phyloP scores from a whole-genome alignment of 2,888 invertebrate genomes.

The Nudaria mundana region DNA sequence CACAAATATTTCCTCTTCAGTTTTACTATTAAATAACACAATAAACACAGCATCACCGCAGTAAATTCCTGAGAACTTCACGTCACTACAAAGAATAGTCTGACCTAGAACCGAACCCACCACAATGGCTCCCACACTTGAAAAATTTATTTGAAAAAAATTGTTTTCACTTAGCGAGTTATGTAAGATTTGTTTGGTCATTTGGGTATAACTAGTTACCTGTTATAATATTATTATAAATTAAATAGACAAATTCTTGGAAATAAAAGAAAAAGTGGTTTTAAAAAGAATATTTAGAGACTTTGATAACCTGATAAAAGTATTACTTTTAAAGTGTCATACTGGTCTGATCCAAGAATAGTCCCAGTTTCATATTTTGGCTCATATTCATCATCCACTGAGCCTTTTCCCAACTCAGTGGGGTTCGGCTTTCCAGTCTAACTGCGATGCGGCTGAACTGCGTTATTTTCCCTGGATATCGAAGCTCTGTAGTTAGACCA shows the following conservation, averaged over 20 bases:
- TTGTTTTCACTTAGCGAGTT: constrained; percentile 58
- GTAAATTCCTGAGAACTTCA: constrained; percentile 52
- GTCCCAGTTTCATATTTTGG: no score
- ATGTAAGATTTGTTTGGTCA: constrained; percentile 45
- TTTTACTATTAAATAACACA: constrained; percentile 22
- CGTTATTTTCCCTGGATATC: no score
- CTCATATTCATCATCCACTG: no score
- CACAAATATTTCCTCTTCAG: constrained; percentile 4
- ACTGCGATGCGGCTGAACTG: no score
- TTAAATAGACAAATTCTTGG: background rate
- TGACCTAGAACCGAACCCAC: constrained; percentile 73
- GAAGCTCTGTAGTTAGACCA: no score
- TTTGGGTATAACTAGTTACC: constrained; percentile 4
- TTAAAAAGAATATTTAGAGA: no score
- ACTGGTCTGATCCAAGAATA: no score
- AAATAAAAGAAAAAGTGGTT: background rate
- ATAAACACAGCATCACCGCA: constrained; percentile 29
- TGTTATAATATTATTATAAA: background rate
- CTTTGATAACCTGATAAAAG: no score
- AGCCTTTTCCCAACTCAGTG: no score
- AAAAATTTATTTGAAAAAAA: constrained; percentile 49
- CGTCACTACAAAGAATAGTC: constrained; percentile 44
- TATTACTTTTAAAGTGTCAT: background rate
- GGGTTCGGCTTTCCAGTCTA: no score
- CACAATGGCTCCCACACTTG: constrained; percentile 69